A percentile compares a stretch with the other conserved stretches of the same genome.
phyloP scores from a whole-genome alignment of 2,888 invertebrate genomes.

The Biston betularia region DNA sequence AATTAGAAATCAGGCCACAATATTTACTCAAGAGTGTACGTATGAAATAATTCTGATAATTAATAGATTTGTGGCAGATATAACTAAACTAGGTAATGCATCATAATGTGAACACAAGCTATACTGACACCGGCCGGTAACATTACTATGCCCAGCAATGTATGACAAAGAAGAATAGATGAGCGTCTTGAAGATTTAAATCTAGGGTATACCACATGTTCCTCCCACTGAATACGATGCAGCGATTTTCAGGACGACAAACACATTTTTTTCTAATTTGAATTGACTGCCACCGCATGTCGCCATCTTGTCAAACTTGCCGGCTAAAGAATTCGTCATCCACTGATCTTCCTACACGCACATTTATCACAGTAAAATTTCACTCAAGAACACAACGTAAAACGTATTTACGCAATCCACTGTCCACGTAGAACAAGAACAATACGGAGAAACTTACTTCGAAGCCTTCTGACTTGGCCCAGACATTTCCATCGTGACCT shows the following conservation, averaged over 20 bases:
- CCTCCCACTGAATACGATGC: constrained; percentile 7
- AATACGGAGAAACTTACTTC: constrained; percentile 91
- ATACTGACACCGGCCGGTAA: constrained; percentile 6
- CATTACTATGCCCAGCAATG: not conserved
- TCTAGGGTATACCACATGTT: constrained; percentile 14
- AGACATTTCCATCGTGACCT: constrained; percentile 97
- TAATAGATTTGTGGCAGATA: not conserved
- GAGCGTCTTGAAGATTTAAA: not conserved
- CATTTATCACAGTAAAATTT: constrained; percentile 57
- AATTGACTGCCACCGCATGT: constrained; percentile 79
- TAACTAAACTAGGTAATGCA: not conserved
- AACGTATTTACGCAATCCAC: constrained; percentile 55
- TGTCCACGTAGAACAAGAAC: constrained; percentile 64
- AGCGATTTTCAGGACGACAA: constrained; percentile 17
- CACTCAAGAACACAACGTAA: constrained; percentile 53
- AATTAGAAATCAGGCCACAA: too few species aligned
- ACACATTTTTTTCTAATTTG: constrained; percentile 58
- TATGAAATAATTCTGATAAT: too few species aligned
- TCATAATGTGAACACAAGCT: too few species aligned
- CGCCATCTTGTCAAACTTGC: constrained; percentile 85
- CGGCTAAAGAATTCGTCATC: constrained; percentile 75
- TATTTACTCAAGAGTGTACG: too few species aligned
- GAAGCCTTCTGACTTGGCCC: constrained; percentile 97
- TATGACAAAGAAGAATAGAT: not conserved
- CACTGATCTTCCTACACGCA: constrained; percentile 52